Conservation (phyloP, 1,140 invertebrate species). For the Venustaconcha ellipsiformis region DNA sequence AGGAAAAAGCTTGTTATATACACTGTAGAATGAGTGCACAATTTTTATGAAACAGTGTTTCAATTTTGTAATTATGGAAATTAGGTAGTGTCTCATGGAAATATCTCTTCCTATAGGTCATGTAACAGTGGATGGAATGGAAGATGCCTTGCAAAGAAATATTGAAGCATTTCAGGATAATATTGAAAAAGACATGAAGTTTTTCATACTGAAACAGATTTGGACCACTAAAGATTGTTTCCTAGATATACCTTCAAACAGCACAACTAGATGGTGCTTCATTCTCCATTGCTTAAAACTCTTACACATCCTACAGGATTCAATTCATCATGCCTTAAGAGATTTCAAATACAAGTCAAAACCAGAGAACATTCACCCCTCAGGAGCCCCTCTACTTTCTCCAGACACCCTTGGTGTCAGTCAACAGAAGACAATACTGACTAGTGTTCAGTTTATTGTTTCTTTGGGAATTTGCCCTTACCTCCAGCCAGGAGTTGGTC, state of each 20-base stretch:
- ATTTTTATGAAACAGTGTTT: too few relatives aligned
- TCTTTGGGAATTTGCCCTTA: slow-evolving; percentile 77
- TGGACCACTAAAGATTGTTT: too few relatives aligned
- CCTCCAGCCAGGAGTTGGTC: slow-evolving; percentile 76
- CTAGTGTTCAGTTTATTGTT: slow-evolving; percentile 73
- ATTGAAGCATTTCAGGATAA: too few relatives aligned
- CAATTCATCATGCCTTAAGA: slow-evolving; percentile 1
- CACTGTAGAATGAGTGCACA: too few relatives aligned
- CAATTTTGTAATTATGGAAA: too few relatives aligned
- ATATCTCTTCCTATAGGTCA: too few relatives aligned
- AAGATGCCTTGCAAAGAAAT: too few relatives aligned
- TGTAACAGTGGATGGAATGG: too few relatives aligned
- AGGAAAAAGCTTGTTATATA: too few relatives aligned
- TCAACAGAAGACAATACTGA: slow-evolving; percentile 62
- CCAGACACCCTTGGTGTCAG: slow-evolving; percentile 61
- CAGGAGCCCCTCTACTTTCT: slow-evolving; percentile 25
- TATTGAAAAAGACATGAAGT: too few relatives aligned
- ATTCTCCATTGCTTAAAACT: slow-evolving; percentile 21
- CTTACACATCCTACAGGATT: slow-evolving; percentile 13
- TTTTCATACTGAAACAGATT: too few relatives aligned
- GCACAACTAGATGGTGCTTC: slow-evolving; percentile 13
- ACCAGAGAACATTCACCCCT: background rate
- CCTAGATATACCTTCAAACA: background rate
- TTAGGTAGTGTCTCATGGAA: too few relatives aligned
- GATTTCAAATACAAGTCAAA: background rate